Evolutionary conservation across 1,140 invertebrate species (phyloP).

Genomic region (Protaetia brevitarsis): DNA sequence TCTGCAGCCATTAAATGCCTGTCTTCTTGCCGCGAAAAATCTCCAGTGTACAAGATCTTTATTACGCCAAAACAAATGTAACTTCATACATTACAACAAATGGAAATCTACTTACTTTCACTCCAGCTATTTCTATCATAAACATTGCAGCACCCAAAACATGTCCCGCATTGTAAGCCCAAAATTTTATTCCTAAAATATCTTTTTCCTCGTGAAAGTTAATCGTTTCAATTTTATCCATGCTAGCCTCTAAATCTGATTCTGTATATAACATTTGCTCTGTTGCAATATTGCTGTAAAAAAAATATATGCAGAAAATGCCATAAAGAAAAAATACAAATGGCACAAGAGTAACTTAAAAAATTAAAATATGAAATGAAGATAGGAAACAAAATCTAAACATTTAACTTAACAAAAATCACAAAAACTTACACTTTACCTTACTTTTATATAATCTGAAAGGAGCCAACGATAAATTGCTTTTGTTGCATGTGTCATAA

Average conservation of each 20-base stretch:
- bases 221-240: conserved; percentile 98
- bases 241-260: conserved; percentile 92
- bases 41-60: conserved; percentile 94
- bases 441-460: conserved; percentile 99
- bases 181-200: conserved; percentile 94
- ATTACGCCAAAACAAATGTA: conserved; percentile 26
- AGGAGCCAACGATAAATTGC: conserved; percentile 98
- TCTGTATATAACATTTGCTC: conserved; percentile 98
- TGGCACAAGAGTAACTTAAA: no score
- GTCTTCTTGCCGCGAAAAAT: conserved; percentile 98
- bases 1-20: conserved; percentile 99
- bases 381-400: no score
- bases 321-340: no score
- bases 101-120: conserved; percentile 62
- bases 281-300: conserved; percentile 86
- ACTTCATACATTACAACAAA: background rate
- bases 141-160: conserved; percentile 99
- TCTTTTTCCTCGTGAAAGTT: conserved; percentile 99
- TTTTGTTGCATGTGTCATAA: conserved; percentile 99
- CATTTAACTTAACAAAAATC: background rate
- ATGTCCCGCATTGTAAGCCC: conserved; percentile 98
- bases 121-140: conserved; percentile 99
- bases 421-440: conserved; percentile 51
- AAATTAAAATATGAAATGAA: no score
- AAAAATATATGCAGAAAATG: no score